phyloP scores from a whole-genome alignment of 2,888 invertebrate genomes.

The Oxytorus armatus region DNA sequence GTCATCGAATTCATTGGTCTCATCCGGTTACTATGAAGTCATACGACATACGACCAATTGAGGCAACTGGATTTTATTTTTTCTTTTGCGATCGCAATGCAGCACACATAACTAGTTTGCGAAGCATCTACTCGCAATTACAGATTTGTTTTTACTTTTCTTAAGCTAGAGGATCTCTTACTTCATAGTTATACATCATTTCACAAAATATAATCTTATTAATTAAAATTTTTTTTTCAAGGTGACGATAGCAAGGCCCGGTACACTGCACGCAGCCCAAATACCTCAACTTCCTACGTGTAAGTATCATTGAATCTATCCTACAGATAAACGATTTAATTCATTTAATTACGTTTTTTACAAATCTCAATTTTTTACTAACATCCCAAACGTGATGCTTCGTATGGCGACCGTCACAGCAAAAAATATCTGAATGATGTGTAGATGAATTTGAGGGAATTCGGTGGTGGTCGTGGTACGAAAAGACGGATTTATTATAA shows the following conservation, averaged over 20 bases:
- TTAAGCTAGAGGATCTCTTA: slow-evolving; percentile 14
- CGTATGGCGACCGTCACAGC: too few relatives aligned
- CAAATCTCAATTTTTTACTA: background rate
- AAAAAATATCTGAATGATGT: too few relatives aligned
- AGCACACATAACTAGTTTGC: slow-evolving; percentile 27
- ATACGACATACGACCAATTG: slow-evolving; percentile 69
- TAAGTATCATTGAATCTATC: slow-evolving; percentile 72
- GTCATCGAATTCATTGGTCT: slow-evolving; percentile 67
- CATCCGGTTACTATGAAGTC: slow-evolving; percentile 66
- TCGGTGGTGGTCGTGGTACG: too few relatives aligned
- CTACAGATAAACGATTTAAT: background rate
- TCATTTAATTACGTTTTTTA: background rate
- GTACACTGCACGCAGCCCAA: slow-evolving; percentile 80
- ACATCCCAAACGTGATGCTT: too few relatives aligned
- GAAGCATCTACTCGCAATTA: slow-evolving; percentile 9
- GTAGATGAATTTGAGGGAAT: too few relatives aligned
- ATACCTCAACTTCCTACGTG: slow-evolving; percentile 81
- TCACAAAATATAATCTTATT: background rate
- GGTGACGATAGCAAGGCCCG: slow-evolving; percentile 81
- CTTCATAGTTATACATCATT: slow-evolving; percentile 7
- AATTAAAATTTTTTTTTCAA: slow-evolving; percentile 69
- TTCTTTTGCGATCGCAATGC: slow-evolving; percentile 20
- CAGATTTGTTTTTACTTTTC: slow-evolving; percentile 29
- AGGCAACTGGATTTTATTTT: slow-evolving; percentile 59
- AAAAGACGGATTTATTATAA: too few relatives aligned